Base-by-base conservation (phyloP, 2,797 vertebrate species). In the Capromys pilorides region DNA sequence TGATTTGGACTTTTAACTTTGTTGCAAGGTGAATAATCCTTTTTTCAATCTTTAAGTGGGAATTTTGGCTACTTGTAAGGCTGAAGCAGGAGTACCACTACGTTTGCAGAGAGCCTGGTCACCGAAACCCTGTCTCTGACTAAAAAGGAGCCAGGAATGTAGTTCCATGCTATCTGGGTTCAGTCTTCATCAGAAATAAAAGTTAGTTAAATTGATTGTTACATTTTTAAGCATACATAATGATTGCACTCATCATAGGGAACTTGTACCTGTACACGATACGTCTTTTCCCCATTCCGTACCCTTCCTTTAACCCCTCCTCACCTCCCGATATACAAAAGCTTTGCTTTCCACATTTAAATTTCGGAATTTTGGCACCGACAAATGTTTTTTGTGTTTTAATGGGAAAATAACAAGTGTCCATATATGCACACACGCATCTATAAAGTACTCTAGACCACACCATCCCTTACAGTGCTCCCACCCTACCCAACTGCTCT, bases 341-440 rank as follows among this genome's bases (percentile, higher is more conserved):
- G 61, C 61, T 62, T 28, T 62, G 24, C 33, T 67, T 67, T 67
- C 66, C 6, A 67, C 18, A 8, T 67, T n/a, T 67, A 67, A 45
- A 69, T 69, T 10, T 86, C 41, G 54, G 12, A 71, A 57, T 91
- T 90, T 86, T 79, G 67, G 14, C 9, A 54, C 81, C 21, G 8
- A 61, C 33, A 78, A 83, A 83, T 82, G 41, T 93, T 81, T 84
- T 73, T 83, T 39, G 57, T 31, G 36, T 84, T 82, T 96, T 73
- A 80, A 62, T 80, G 80, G 49, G 51, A 91, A 90, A 92, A 67
- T 91, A 64, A 13, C 12, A 77, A 80, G 33, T 54, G 26, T 71
- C 12, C 80, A 2, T 61, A 5, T 24, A 22, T 28, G 62, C 5
- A 45, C 11, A n/a, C 2, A 33, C 6, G 11, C 8, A 21, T 14